phyloP scores from a whole-genome alignment of 2,797 vertebrate species.

The Mormyrops attenuatus region DNA sequence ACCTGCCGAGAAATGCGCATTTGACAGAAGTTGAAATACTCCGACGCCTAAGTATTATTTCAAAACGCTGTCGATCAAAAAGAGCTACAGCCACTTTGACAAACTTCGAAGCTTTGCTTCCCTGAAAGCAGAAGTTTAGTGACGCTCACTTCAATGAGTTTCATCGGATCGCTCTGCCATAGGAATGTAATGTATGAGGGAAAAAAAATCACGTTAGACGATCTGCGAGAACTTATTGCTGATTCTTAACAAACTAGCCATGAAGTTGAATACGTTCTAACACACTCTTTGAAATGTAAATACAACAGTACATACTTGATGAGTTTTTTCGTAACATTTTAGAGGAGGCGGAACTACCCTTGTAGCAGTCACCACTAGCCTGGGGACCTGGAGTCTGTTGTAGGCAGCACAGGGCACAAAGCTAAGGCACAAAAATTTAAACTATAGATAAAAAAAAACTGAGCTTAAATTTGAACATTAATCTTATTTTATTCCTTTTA shows the following conservation, averaged over 20 bases:
- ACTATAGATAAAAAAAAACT: neutral
- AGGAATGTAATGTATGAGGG: neutral
- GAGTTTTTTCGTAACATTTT: neutral
- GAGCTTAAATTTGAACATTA: neutral
- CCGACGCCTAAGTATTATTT: neutral
- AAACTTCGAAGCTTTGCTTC: neutral
- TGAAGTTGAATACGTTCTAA: neutral
- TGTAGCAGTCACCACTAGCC: neutral
- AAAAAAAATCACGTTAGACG: neutral
- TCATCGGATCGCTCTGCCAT: neutral
- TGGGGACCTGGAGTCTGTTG: neutral
- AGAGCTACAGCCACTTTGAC: too few species aligned
- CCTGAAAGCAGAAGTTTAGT: neutral
- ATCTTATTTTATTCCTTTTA: neutral
- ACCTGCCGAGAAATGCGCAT: neutral
- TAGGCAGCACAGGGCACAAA: neutral
- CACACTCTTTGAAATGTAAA: neutral
- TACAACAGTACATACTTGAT: neutral
- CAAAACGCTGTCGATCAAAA: neutral
- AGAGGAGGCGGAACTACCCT: neutral
- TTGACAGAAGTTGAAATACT: neutral
- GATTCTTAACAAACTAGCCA: neutral
- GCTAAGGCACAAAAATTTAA: neutral
- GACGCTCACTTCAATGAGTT: neutral
- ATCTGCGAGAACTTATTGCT: neutral